Evolutionary conservation across 2,113 vertebrate genomes (phyloP).

Genomic region (Odobenus rosmarus): DNA sequence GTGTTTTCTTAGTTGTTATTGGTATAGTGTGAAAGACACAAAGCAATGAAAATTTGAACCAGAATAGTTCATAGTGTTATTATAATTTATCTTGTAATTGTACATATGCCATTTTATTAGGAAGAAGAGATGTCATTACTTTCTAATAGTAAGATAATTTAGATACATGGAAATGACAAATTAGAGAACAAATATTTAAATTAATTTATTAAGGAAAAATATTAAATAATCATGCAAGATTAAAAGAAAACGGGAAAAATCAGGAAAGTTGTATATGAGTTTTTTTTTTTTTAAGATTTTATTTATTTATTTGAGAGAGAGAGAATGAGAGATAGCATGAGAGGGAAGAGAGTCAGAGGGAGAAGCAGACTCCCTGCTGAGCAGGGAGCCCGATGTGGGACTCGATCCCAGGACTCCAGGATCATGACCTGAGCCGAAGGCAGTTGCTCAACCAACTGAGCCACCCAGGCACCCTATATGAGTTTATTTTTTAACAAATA

Average conservation of each 20-base stretch:
- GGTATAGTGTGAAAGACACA: neutral
- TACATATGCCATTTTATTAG: neutral
- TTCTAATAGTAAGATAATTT: neutral
- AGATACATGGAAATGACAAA: neutral
- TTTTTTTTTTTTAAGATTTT: too few species aligned
- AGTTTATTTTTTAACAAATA: constrained; percentile 8
- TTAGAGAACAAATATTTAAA: constrained; percentile 11
- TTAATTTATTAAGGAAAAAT: constrained; percentile 39
- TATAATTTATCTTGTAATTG: neutral
- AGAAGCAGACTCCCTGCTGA: too few species aligned
- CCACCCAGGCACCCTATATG: too few species aligned
- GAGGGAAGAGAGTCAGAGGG: too few species aligned
- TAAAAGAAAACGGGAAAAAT: neutral
- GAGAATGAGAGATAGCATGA: too few species aligned
- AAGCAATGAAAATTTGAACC: neutral
- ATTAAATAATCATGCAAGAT: neutral
- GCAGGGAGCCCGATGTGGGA: too few species aligned
- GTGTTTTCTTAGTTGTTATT: constrained; percentile 16
- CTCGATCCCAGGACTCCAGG: too few species aligned
- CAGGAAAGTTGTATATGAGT: neutral
- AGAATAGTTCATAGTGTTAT: neutral
- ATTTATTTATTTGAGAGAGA: too few species aligned
- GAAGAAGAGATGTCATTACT: constrained; percentile 11
- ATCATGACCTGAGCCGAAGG: too few species aligned
- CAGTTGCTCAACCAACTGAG: too few species aligned